Evolutionary conservation across 2,113 vertebrate species (phyloP).

Genomic region (Lophura nycthemera): DNA sequence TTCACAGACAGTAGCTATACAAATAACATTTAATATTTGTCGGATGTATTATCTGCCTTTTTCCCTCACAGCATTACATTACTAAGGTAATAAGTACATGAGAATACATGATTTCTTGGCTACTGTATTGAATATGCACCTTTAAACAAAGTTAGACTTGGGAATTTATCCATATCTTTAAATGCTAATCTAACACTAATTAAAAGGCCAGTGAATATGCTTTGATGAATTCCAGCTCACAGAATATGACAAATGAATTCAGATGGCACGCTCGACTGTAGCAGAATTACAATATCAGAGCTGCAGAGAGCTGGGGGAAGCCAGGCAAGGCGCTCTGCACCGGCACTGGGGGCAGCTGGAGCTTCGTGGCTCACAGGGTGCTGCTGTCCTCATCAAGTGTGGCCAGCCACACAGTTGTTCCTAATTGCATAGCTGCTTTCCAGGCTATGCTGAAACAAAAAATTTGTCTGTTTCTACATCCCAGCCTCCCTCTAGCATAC

Average conservation of each 20-base stretch:
- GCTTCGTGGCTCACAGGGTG: not conserved
- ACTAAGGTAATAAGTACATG: conserved; percentile 62
- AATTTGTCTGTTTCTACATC: not conserved
- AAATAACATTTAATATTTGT: conserved; percentile 73
- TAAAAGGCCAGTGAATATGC: conserved; percentile 50
- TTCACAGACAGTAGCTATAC: conserved; percentile 52
- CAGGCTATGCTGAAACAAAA: not conserved
- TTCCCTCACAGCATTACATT: conserved; percentile 58
- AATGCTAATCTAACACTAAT: conserved; percentile 73
- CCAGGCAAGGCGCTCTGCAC: not conserved
- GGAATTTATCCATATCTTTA: conserved; percentile 69
- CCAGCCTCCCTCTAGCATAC: not conserved
- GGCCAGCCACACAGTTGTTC: not conserved
- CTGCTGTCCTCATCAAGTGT: not conserved
- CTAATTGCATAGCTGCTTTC: not conserved
- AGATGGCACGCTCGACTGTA: conserved; percentile 35
- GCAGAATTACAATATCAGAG: conserved; percentile 48
- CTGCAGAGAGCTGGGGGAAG: not conserved
- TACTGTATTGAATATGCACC: conserved; percentile 61
- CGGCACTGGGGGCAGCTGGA: not conserved
- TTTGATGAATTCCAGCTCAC: conserved; percentile 55
- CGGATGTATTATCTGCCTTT: conserved; percentile 65
- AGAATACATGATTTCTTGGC: conserved; percentile 66
- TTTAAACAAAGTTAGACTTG: conserved; percentile 72
- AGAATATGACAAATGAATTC: conserved; percentile 63